phyloP scores from a whole-genome alignment of 2,113 vertebrate genomes.

The Macquaria australasica region DNA sequence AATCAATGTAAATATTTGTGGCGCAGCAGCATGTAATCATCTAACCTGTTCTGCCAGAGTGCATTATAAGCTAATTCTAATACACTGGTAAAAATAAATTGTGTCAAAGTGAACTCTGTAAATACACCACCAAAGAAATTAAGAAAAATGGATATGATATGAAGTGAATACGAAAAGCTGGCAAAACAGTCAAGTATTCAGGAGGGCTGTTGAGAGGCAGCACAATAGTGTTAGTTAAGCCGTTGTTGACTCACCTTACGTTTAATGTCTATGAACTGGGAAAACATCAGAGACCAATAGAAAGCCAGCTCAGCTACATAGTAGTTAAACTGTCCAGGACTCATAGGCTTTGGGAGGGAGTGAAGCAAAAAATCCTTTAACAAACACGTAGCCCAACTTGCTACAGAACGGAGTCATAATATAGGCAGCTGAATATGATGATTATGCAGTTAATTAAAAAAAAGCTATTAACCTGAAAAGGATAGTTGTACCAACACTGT shows the following conservation, averaged over 20 bases:
- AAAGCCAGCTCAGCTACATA: conserved; percentile 93
- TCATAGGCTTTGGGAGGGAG: conserved; percentile 85
- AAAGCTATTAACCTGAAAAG: conserved; percentile 88
- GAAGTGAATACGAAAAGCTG: neutral
- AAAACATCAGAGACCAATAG: conserved; percentile 96
- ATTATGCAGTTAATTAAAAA: neutral
- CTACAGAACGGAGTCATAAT: neutral
- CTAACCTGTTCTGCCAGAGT: conserved; percentile 39
- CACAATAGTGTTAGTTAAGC: neutral
- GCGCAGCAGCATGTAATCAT: neutral
- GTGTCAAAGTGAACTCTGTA: neutral
- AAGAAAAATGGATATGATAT: neutral
- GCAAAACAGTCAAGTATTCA: neutral
- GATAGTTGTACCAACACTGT: conserved; percentile 93
- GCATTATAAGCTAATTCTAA: neutral
- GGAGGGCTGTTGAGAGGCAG: neutral
- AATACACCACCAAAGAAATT: neutral
- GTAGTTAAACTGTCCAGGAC: conserved; percentile 90
- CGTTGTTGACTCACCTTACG: conserved; percentile 90
- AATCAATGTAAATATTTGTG: neutral
- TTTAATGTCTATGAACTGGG: conserved; percentile 94
- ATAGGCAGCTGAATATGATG: neutral
- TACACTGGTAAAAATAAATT: neutral
- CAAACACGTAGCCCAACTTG: conserved; percentile 1
- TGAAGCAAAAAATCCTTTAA: conserved; percentile 58